A percentile compares a stretch with the other conserved stretches of the same genome.
Conservation (phyloP, 2,797 vertebrate species). For the Myiotriccus ornatus region DNA sequence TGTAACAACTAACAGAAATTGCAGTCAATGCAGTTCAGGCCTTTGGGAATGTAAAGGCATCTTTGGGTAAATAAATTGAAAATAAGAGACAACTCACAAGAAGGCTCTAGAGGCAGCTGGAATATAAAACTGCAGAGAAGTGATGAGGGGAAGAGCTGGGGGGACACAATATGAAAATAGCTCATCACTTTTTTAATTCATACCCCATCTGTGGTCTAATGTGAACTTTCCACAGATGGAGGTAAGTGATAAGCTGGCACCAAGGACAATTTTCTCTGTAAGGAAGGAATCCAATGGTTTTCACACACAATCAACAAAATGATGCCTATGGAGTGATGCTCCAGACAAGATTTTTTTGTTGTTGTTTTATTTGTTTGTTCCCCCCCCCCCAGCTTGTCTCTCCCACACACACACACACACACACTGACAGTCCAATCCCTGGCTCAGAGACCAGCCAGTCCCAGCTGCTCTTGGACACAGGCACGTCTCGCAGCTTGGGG, state of each 20-base stretch:
- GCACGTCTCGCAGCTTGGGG: neutral
- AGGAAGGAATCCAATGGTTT: neutral
- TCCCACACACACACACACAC: neutral
- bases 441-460: neutral
- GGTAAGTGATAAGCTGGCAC: neutral
- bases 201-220: neutral
- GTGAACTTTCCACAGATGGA: neutral
- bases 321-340: neutral
- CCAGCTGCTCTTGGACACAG: constrained; percentile 35
- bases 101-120: neutral
- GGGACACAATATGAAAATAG: neutral
- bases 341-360: neutral
- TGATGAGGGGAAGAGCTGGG: neutral
- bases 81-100: neutral
- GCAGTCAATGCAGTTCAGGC: neutral
- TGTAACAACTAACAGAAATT: neutral
- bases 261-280: neutral
- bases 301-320: neutral
- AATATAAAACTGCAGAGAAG: neutral
- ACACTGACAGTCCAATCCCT: neutral
- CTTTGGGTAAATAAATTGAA: constrained; percentile 29
- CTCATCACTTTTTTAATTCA: neutral
- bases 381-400: neutral
- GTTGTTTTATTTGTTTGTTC: neutral
- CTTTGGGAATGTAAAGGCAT: neutral